Conservation (phyloP, 2,888 invertebrate species). For the Bugulina stolonifera region DNA sequence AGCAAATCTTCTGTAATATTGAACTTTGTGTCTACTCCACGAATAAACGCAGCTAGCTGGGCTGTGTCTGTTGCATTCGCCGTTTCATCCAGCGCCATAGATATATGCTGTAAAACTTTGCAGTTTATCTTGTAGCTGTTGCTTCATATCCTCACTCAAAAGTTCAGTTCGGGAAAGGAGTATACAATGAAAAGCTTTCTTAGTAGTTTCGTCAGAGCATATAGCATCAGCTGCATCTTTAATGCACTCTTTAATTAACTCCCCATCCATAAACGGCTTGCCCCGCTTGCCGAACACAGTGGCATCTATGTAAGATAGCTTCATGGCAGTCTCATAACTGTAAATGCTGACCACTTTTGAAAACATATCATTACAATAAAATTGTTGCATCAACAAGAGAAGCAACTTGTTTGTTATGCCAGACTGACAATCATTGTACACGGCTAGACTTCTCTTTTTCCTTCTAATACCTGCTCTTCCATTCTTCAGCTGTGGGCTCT, state of each 20-base stretch:
- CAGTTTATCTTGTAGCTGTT: not conserved
- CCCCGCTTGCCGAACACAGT: too few species aligned
- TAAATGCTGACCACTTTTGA: too few species aligned
- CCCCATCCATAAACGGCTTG: slow-evolving; percentile 1
- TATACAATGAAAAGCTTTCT: not conserved
- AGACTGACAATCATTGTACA: too few species aligned
- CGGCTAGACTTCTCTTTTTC: slow-evolving; percentile 91
- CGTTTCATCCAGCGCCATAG: too few species aligned
- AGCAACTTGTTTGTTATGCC: too few species aligned
- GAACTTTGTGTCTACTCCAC: not conserved
- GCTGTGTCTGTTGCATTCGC: too few species aligned
- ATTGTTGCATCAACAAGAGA: too few species aligned
- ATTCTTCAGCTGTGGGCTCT: slow-evolving; percentile 98
- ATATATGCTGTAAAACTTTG: not conserved
- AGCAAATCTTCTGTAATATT: not conserved
- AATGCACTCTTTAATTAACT: not conserved
- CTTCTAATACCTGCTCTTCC: slow-evolving; percentile 96
- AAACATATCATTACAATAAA: too few species aligned
- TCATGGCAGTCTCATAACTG: too few species aligned
- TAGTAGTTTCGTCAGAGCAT: not conserved
- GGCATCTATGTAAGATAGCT: too few species aligned
- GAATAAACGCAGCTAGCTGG: too few species aligned
- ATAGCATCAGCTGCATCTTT: not conserved
- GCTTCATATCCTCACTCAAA: not conserved
- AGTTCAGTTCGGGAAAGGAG: not conserved